A percentile compares a stretch with the other conserved stretches of the same genome.
phyloP scores from a whole-genome alignment of 2,888 invertebrate species.

The Chironomus riparius region DNA sequence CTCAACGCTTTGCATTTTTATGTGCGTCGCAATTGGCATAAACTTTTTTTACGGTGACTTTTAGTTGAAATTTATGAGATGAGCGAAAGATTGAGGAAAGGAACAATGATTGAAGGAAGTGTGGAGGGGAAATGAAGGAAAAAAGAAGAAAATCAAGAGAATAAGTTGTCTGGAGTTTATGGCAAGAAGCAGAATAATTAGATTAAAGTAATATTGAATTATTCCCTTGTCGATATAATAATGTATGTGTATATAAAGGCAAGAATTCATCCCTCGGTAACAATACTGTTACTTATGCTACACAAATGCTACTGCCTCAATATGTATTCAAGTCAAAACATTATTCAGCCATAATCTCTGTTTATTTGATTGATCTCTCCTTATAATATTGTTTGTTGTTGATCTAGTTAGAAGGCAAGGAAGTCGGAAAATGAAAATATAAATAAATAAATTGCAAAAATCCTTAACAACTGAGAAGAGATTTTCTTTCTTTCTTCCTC shows the following conservation, averaged over 20 bases:
- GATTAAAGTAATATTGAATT: conserved; percentile 8
- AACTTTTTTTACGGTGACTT: conserved; percentile 6
- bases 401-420: background rate
- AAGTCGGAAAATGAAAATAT: background rate
- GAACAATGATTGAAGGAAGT: background rate
- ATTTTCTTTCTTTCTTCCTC: too few species aligned
- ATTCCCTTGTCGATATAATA: background rate
- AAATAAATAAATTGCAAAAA: too few species aligned
- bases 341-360: conserved; percentile 7
- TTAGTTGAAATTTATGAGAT: background rate
- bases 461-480: too few species aligned
- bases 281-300: background rate
- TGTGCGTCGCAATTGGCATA: conserved; percentile 10
- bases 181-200: conserved; percentile 2
- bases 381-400: background rate
- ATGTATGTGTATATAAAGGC: background rate
- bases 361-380: conserved; percentile 3
- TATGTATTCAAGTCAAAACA: background rate
- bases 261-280: background rate
- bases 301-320: background rate
- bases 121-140: background rate
- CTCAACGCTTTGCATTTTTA: background rate
- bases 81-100: background rate
- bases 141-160: background rate
- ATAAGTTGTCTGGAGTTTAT: background rate